phyloP scores from a whole-genome alignment of 2,888 invertebrate genomes.

The Tachina fera region DNA sequence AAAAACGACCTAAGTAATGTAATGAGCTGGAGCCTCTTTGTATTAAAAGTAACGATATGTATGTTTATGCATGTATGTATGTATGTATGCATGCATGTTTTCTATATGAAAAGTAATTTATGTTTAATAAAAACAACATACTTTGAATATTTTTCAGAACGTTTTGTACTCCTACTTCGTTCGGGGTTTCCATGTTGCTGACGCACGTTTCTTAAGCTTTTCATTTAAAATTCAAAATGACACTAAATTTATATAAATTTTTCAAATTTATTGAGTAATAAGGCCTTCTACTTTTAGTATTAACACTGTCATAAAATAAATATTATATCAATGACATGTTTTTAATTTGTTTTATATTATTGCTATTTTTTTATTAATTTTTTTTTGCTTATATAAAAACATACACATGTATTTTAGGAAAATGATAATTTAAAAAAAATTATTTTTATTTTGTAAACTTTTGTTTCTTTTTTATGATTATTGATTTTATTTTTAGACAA shows the following conservation, averaged over 20 bases:
- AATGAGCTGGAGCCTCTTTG: too few species aligned
- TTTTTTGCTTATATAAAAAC: not conserved
- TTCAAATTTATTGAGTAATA: constrained; percentile 9
- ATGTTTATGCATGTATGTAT: not conserved
- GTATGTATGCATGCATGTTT: not conserved
- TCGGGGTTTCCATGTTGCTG: constrained; percentile 77
- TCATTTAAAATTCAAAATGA: constrained; percentile 75
- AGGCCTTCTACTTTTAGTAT: not conserved
- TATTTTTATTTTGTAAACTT: not conserved
- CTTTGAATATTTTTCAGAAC: constrained; percentile 71
- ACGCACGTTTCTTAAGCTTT: constrained; percentile 76
- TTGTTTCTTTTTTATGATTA: constrained; percentile 31
- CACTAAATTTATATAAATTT: not conserved
- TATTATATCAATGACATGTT: constrained; percentile 16
- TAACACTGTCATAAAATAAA: constrained; percentile 14
- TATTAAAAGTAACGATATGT: not conserved
- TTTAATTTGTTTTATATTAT: constrained; percentile 5
- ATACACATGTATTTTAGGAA: not conserved
- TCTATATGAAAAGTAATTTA: too few species aligned
- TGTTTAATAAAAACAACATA: constrained; percentile 58
- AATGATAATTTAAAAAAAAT: not conserved
- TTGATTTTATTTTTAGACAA: constrained; percentile 15
- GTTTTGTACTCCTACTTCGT: constrained; percentile 77
- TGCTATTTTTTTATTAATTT: not conserved
- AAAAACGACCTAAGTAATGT: too few species aligned